These are phyloP conservation scores for Phrynocephalus guinanensis DNA, from an alignment of 2,797 vertebrate genomes.

Conservation along the genomic window DNA sequence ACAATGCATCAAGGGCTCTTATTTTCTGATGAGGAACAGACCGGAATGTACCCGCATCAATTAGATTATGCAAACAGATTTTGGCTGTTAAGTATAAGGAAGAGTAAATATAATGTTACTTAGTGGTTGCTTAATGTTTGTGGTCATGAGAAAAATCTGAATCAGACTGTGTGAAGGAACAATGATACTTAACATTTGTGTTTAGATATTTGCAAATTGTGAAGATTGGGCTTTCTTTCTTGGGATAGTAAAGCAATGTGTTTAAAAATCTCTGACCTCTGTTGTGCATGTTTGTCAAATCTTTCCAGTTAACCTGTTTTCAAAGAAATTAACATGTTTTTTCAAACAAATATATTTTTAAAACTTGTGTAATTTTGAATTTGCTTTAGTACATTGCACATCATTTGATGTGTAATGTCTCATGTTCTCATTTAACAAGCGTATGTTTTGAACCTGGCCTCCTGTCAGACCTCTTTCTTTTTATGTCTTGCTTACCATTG, in stretches of 20 bases:
- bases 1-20: too few relatives aligned
- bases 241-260: slow-evolving; percentile 11
- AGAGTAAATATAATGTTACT: background rate
- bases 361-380: slow-evolving; percentile 16
- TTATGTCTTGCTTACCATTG: background rate
- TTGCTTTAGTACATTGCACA: background rate
- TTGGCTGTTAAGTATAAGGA: background rate
- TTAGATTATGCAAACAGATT: too few relatives aligned
- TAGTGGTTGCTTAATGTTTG: background rate
- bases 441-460: slow-evolving; percentile 1
- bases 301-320: slow-evolving; percentile 24
- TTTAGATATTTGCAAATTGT: slow-evolving; percentile 1
- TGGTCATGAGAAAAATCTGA: background rate
- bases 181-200: background rate
- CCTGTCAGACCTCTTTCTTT: background rate
- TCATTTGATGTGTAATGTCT: background rate
- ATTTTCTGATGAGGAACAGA: too few relatives aligned
- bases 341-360: slow-evolving; percentile 44
- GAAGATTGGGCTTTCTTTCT: background rate
- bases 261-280: slow-evolving; percentile 1
- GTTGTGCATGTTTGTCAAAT: slow-evolving; percentile 26
- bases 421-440: slow-evolving; percentile 1
- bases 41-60: too few relatives aligned
- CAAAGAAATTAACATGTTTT: slow-evolving; percentile 18
- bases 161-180: background rate